These are phyloP conservation scores for Eurytoma adleriae DNA, from an alignment of 2,888 invertebrate species.

Conservation along the genomic window DNA sequence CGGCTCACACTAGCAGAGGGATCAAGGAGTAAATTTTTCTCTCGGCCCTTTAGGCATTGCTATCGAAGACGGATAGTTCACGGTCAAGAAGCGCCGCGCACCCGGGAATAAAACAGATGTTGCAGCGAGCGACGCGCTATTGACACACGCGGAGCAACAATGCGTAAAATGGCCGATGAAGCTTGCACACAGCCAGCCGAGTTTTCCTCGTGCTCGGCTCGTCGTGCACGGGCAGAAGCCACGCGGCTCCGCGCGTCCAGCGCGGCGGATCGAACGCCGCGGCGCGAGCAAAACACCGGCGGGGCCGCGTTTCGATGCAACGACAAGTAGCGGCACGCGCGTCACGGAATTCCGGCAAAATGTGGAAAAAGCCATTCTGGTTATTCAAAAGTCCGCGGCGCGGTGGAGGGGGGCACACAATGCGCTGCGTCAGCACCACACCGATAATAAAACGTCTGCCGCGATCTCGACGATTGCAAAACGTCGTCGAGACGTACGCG, in stretches of 20 bases:
- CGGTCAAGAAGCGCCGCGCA: conserved; percentile 27
- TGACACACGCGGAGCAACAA: neutral
- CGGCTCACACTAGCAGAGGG: neutral
- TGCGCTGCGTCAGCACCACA: conserved; percentile 40
- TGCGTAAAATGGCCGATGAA: conserved; percentile 23
- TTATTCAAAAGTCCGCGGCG: neutral
- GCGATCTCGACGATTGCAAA: too few species aligned
- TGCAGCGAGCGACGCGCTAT: neutral
- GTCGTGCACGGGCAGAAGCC: neutral
- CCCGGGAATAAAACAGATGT: conserved; percentile 49
- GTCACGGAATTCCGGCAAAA: too few species aligned
- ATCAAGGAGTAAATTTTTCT: neutral
- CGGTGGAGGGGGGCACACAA: neutral
- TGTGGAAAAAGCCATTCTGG: neutral
- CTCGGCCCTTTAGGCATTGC: neutral
- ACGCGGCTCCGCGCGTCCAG: too few species aligned
- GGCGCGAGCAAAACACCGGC: too few species aligned
- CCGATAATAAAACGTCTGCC: neutral
- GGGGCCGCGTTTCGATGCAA: too few species aligned
- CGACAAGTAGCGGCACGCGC: too few species aligned
- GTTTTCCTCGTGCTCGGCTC: too few species aligned
- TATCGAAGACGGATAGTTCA: neutral
- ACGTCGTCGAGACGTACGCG: too few species aligned
- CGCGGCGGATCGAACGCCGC: too few species aligned
- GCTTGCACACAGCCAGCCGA: neutral